A percentile compares a stretch with the other conserved stretches of the same genome.
Conservation (phyloP, 2,113 vertebrate genomes). For the Polypterus senegalus region DNA sequence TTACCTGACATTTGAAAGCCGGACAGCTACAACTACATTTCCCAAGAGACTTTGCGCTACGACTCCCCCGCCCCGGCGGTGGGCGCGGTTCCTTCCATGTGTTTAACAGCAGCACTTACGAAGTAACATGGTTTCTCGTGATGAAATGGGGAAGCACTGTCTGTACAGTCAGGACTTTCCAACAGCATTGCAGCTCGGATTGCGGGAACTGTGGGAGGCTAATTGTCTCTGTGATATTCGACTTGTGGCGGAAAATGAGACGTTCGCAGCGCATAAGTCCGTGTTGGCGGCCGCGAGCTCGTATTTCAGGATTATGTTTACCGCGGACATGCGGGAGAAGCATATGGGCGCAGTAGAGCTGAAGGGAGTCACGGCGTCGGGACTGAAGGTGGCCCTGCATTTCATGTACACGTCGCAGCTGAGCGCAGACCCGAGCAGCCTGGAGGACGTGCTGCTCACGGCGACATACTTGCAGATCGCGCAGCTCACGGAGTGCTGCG, state of each 20-base stretch:
- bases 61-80: no score
- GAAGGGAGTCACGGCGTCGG: slow-evolving; percentile 12
- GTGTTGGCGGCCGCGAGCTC: slow-evolving; percentile 13
- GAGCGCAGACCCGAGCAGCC: slow-evolving; percentile 6
- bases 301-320: slow-evolving; percentile 18
- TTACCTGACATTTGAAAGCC: no score
- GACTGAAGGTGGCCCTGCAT: slow-evolving; percentile 11
- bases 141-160: slow-evolving; percentile 4
- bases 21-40: no score
- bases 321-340: slow-evolving; percentile 13
- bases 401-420: slow-evolving; percentile 16
- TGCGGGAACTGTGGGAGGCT: slow-evolving; percentile 13
- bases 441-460: slow-evolving; percentile 11
- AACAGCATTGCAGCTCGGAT: slow-evolving; percentile 10
- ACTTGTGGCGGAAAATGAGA: slow-evolving; percentile 7
- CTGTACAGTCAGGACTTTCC: slow-evolving; percentile 10
- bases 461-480: slow-evolving; percentile 12
- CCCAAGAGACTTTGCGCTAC: no score
- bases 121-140: slow-evolving; percentile 13
- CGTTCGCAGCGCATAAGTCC: slow-evolving; percentile 13
- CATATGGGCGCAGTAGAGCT: slow-evolving; percentile 12
- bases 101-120: slow-evolving; percentile 3
- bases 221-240: slow-evolving; percentile 14
- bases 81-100: neutral
- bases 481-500: slow-evolving; percentile 14